Evolutionary conservation across 2,113 vertebrate species (phyloP), one percentile per base, ranked within the genome.

Genomic region (Pangasianodon hypophthalmus): DNA sequence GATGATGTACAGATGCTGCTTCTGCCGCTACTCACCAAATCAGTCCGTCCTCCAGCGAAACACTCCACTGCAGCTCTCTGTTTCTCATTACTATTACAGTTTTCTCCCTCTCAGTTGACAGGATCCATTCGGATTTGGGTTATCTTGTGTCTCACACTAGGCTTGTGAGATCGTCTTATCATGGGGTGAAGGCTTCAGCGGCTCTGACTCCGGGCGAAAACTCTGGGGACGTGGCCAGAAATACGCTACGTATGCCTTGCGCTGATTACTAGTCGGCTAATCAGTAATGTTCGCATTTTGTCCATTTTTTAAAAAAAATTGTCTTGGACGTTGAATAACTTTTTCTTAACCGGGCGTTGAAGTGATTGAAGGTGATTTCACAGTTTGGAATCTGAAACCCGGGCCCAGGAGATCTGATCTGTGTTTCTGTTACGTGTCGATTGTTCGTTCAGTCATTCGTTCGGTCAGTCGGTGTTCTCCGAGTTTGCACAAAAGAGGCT

Each of bases 401-500:
- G 37, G 37, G 2, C 26, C 21, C 52, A n/a, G 54, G 58, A n/a
- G 16, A 37, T 37, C 37, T n/a, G 73, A 56, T 29, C 54, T 46
- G 86, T 60, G 29, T 37, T 60, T 14, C 44, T 9, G 13, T 58
- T 19, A 18, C 67, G 6, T 50, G 86, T 79, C 44, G 6, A 13
- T 80, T 9, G 3, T 77, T 46, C 8, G 5, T 5, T 75, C 1
- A 1, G 10, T 80, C 18, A 18, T 37, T 37, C 86, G 5, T 10
- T 75, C 1, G 4, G 10, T 80, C 18, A 18, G 54, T 87, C 37
- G 4, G 21, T 79, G 19, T 24, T 13, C 24, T 48, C 75, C 0
- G 11, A 48, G 75, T 79, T 48, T 69, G 60, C 13, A 88, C 87
- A 88, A 82, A 82, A 37, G 60, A 54, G 77, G 48, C 87, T 82